Evolutionary conservation across 2,888 invertebrate genomes (phyloP), one percentile per base, ranked within the genome.

Genomic region (Omphaloscelis lunosa): DNA sequence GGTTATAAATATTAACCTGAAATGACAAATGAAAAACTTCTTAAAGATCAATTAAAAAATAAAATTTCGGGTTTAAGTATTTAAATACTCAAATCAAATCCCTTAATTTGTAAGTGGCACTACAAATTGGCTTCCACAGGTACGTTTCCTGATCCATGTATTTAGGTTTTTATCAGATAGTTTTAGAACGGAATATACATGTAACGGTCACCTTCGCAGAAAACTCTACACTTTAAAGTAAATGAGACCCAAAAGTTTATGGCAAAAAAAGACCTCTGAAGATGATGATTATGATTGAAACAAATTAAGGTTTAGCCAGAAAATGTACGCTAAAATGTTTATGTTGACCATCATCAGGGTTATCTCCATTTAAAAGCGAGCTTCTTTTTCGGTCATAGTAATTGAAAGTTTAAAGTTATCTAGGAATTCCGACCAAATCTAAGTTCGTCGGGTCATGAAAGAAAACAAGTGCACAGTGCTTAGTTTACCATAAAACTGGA

Each of bases 401-500:
- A 90, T 86, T 87, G 85, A 85, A 86, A 88, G 80, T 85, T 88
- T 77, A 86, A 87, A 86, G 82, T 87, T 83, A 76, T 84, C 84
- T 85, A 90, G 89, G 90, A 88, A 89, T 91, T 89, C 87, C 83
- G 91, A 93, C 93, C 92, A 92, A 92, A 94, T 93, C 93, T 93
- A 89, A 93, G 91, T 92, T 92, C 91, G 89, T 76, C 82, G 83
- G 92, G 92, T 91, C 92, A 90, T 92, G 92, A 93, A 93, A 91
- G 90, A 89, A 90, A 91, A 92, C 85, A 88, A 88, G 86, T 89
- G 86, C 89, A 75, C 29, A 88, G 86, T 86, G 90, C 89, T 90
- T 89, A 91, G 87, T 92, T 93, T 92, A 92, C 91, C 90, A 91
- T 90, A 90, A 91, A 95, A 94, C 93, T 94, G 92, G 93, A 94